Base-by-base conservation (phyloP, 2,888 invertebrate genomes). In the Dinocampus coccinellae region DNA sequence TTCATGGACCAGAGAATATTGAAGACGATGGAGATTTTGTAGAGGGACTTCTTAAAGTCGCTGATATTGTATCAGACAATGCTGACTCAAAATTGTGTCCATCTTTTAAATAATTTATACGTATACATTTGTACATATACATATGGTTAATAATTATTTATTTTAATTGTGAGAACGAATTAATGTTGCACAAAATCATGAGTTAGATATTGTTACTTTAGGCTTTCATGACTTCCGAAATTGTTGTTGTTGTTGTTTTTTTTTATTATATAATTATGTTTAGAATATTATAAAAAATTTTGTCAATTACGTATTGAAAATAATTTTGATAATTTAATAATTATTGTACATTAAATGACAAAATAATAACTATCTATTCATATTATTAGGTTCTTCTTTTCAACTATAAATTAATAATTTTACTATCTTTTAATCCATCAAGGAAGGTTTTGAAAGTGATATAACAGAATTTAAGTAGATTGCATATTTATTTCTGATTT, bases 1-100 rank as follows among this genome's bases (percentile, higher is more conserved):
- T 92, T 24, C 86, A 87, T 22, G 94, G 92, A 0, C 91, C 92
- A 0, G 92, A 92, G 86, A 47, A 53, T 29, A 84, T 86, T 26
- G 6, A 77, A 2, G 9, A 3, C 0, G 80, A 86, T 82, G 93
- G 93, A 4, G 89, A 90, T 72, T 93, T 90, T 78, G 81, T 85
- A 22, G 83, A 88, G 34, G 87, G 84, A 62, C 84, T 92, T 0
- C 70, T 89, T 1, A 78, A 81, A 34, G 85, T 82, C 61, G 89
- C 92, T 0, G 76, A 84, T 70, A 78, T 88, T 22, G 88, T 90
- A 6, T 86, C 89, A 0, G 88, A 89, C 73, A 42, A 82, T 29
- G 78, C 85, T 10, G 91, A 91, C 77, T 80, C 84, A 3, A 77
- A 74, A 16, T 76, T 91, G 22, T 91, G 91, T 80, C 89, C 89